A percentile compares a stretch with the other conserved stretches of the same genome.
Evolutionary conservation across 1,140 invertebrate genomes (phyloP).

Genomic region (Penaeus indicus): DNA sequence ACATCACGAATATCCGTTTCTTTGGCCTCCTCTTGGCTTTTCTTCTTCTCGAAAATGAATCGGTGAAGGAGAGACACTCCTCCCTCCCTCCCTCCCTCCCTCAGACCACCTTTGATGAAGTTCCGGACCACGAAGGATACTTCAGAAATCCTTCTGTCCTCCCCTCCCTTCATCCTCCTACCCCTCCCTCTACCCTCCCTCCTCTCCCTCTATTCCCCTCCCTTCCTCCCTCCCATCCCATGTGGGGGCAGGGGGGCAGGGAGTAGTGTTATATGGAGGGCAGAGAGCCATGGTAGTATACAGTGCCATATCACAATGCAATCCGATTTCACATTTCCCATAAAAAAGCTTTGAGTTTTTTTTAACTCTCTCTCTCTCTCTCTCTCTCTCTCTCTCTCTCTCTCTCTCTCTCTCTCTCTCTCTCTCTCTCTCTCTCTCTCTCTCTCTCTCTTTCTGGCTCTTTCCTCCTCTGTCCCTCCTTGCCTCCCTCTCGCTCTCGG

Average conservation of each 20-base stretch:
- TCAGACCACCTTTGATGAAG: too few species aligned
- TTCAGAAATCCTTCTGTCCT: neutral
- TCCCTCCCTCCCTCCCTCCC: too few species aligned
- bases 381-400: neutral
- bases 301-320: constrained; percentile 33
- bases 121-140: too few species aligned
- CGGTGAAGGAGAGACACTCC: too few species aligned
- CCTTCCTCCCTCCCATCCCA: neutral
- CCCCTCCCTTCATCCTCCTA: constrained; percentile 18
- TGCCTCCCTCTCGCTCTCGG: constrained; percentile 2
- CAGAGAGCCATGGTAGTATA: neutral
- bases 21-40: too few species aligned
- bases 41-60: too few species aligned
- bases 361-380: neutral
- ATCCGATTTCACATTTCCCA: constrained; percentile 33
- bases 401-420: neutral
- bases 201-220: constrained; percentile 11
- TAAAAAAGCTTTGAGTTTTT: neutral
- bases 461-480: neutral
- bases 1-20: too few species aligned
- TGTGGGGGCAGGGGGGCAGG: too few species aligned
- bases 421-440: neutral
- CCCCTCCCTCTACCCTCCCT: neutral
- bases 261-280: too few species aligned
- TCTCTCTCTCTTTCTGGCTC: neutral